Base-by-base conservation (phyloP, 1,140 invertebrate species). In the Zaprionus nigranus region DNA sequence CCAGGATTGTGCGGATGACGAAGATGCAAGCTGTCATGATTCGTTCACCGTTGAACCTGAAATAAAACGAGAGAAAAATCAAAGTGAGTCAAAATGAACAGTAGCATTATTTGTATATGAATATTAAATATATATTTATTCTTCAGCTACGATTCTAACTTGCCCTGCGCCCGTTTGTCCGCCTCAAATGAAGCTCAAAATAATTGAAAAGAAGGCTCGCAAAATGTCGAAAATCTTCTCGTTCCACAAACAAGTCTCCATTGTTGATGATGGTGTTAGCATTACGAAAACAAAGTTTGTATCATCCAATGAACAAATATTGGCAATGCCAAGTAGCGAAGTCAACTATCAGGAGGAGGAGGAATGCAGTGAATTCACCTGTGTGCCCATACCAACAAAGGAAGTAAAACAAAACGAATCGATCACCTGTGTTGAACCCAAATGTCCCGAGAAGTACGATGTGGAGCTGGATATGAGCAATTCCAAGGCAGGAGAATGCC, bases 1-100 rank as follows among this genome's bases (percentile, higher is more conserved):
- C 1, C 94, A 95, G 74, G 96, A 98, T 86, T 98, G 97, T 91
- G 95, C 95, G 3, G 96, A 97, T 92, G 97, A 98, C 93, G 97
- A 98, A 93, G 92, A 93, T 56, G 64, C 80, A 3, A 93, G 95
- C 65, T 98, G 97, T 87, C 82, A 92, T 43, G 93, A 93, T 4
- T 82, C 81, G 7, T 93, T 90, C 36, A 86, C 77, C 5, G 77
- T 81, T 20, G 40, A 69, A 26, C 85, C 81, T 5, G 78, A 75
- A 36, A 67, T 63, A 51, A 46, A 79, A 46, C 73, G 68, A 20
- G 46, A 78, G 56, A 78, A 90, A 60, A 78, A 90, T 30, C 56
- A 92, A 30, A 82, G 90, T 92, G 43, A 71, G 90, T 76, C 5
- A 30, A 20, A 7, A 11, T 9, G 0, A 2, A 15, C 24, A 13